phyloP scores from a whole-genome alignment of 2,797 vertebrate genomes.

The Astyanax mexicanus region DNA sequence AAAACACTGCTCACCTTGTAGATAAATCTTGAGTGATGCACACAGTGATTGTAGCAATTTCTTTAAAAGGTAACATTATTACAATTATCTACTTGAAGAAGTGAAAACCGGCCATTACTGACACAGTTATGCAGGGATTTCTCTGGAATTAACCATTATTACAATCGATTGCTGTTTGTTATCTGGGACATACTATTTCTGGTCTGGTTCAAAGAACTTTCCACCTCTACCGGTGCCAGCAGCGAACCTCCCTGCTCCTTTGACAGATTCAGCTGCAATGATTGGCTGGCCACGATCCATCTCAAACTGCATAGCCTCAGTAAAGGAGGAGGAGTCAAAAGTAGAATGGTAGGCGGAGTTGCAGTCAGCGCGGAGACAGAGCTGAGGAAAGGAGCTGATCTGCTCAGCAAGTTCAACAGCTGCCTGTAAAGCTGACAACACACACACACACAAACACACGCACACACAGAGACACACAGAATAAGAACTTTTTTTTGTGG shows the following conservation, averaged over 20 bases:
- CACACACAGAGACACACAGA: neutral
- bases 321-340: slow-evolving; percentile 71
- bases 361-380: slow-evolving; percentile 70
- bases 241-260: slow-evolving; percentile 72
- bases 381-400: slow-evolving; percentile 76
- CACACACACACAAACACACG: slow-evolving; percentile 20
- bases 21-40: too few relatives aligned
- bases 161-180: too few relatives aligned
- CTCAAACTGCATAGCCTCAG: slow-evolving; percentile 75
- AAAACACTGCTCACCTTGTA: too few relatives aligned
- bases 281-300: slow-evolving; percentile 67
- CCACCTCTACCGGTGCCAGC: slow-evolving; percentile 73
- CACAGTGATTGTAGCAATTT: too few relatives aligned
- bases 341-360: slow-evolving; percentile 69
- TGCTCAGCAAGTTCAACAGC: slow-evolving; percentile 74
- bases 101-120: too few relatives aligned
- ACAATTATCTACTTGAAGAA: too few relatives aligned
- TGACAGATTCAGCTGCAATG: slow-evolving; percentile 71
- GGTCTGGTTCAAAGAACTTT: slow-evolving; percentile 69
- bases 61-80: too few relatives aligned
- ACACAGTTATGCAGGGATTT: too few relatives aligned
- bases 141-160: too few relatives aligned
- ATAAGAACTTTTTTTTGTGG: too few relatives aligned
- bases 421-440: slow-evolving; percentile 69
- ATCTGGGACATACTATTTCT: too few relatives aligned